These are phyloP conservation scores for Diplazon laetatorius DNA, from an alignment of 2,888 invertebrate species.

Conservation along the genomic window DNA sequence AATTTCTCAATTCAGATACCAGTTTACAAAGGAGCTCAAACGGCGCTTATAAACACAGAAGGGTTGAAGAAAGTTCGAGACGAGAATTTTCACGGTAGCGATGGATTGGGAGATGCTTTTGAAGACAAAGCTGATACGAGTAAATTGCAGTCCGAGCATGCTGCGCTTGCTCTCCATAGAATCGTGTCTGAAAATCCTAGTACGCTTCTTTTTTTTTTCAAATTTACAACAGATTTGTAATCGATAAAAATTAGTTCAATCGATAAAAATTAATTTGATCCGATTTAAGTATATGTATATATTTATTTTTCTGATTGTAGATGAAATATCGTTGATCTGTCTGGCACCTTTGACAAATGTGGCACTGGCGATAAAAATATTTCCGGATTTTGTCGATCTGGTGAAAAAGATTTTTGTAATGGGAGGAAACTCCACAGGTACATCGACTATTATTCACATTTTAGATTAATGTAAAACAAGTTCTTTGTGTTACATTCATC, in stretches of 20 bases:
- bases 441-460: no score
- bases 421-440: constrained; percentile 91
- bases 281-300: constrained; percentile 55
- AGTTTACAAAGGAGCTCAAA: constrained; percentile 86
- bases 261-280: constrained; percentile 15
- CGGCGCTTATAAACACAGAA: constrained; percentile 81
- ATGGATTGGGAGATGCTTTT: constrained; percentile 88
- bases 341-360: constrained; percentile 92
- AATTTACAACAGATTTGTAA: no score
- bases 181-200: constrained; percentile 85
- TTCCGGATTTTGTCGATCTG: constrained; percentile 86
- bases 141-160: constrained; percentile 84
- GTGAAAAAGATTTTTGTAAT: constrained; percentile 89
- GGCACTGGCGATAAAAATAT: constrained; percentile 89
- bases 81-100: constrained; percentile 86
- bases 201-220: constrained; percentile 74
- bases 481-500: constrained; percentile 44
- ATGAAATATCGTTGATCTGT: constrained; percentile 86
- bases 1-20: constrained; percentile 85
- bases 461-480: no score
- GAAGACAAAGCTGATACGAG: constrained; percentile 82
- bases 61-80: constrained; percentile 77
- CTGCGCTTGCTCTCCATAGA: constrained; percentile 85
- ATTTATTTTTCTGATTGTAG: constrained; percentile 73
- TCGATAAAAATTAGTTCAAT: neutral